Conservation (phyloP, 30 jellyfish, hydroid and myxozoan genomes). For the Aurelia sp. region DNA sequence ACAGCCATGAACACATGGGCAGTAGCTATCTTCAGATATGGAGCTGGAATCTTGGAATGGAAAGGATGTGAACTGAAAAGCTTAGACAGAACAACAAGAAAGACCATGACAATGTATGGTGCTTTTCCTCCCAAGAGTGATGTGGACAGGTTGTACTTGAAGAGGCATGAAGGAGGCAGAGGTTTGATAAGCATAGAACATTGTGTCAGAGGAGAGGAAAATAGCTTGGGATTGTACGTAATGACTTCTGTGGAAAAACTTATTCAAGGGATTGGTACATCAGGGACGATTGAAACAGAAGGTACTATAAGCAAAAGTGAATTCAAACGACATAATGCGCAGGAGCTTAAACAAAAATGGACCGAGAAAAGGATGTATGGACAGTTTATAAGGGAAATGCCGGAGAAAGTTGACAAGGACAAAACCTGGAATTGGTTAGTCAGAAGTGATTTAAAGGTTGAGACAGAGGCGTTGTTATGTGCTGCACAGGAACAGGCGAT, state of each 20-base stretch:
- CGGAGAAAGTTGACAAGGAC: constrained; percentile 21
- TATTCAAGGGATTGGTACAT: neutral
- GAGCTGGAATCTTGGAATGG: too few relatives aligned
- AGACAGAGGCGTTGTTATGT: neutral
- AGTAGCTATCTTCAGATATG: too few relatives aligned
- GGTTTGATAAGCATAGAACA: neutral
- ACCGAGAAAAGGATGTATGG: constrained; percentile 25
- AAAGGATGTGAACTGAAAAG: too few relatives aligned
- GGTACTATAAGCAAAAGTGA: neutral
- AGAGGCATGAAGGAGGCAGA: constrained; percentile 2
- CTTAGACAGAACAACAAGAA: too few relatives aligned
- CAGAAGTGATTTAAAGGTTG: neutral
- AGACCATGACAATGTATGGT: too few relatives aligned
- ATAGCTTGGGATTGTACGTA: constrained; percentile 9
- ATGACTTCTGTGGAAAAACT: neutral
- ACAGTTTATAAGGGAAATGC: constrained; percentile 31
- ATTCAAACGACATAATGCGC: constrained; percentile 9
- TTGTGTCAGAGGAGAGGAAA: constrained; percentile 33
- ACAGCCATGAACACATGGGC: too few relatives aligned
- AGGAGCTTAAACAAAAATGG: constrained; percentile 23
- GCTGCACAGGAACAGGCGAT: too few relatives aligned
- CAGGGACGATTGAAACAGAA: constrained; percentile 9
- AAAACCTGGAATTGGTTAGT: constrained; percentile 20
- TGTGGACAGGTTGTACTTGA: constrained; percentile 1
- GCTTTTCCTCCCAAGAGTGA: too few relatives aligned